Base-by-base conservation (phyloP, 2,113 vertebrate species). In the Eidolon helvum region DNA sequence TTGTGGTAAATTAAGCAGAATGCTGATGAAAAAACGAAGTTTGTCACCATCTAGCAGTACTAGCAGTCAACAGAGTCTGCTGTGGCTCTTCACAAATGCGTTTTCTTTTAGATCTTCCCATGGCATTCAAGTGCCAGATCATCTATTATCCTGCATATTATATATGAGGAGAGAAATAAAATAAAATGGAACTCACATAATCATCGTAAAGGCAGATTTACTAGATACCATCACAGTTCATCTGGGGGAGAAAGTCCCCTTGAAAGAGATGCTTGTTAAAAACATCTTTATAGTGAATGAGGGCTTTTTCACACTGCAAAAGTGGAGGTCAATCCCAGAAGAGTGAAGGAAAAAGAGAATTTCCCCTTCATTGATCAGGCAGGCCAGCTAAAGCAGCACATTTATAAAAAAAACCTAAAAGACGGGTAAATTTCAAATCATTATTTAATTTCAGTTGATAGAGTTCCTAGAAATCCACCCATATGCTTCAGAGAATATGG, bases 1-100 rank as follows among this genome's bases (percentile, higher is more conserved):
- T 97, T 96, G 75, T 92, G 93, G 93, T 95, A 98, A 98, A 98
- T 98, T 98, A 98, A 97, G 94, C 10, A 4, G 97, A 97, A 97
- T 94, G 74, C 61, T 95, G 95, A 96, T 97, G 97, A 97, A 97
- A 24, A 98, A 98, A 97, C 68, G 79, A 96, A 97, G 90, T 43
- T 96, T 87, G 96, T 96, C 90, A 90, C 95, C 96, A 95, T 96
- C 68, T 90, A 95, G 88, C 80, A 84, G 57, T 87, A 66, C 40
- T 63, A 45, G 96, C 90, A 96, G 88, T 93, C 50, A 66, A 92
- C 71, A 61, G 96, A 98, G 30, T 87, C 93, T 93, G 83, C 68
- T 77, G 10, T 24, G 30, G 86, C 74, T 86, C 68, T 96, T 97
- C 87, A 97, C 96, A 97, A 93, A 55, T 91, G 89, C 78, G 33